A percentile compares a stretch with the other conserved stretches of the same genome.
phyloP scores from a whole-genome alignment of 2,888 invertebrate genomes.

The Bimastos eiseni region DNA sequence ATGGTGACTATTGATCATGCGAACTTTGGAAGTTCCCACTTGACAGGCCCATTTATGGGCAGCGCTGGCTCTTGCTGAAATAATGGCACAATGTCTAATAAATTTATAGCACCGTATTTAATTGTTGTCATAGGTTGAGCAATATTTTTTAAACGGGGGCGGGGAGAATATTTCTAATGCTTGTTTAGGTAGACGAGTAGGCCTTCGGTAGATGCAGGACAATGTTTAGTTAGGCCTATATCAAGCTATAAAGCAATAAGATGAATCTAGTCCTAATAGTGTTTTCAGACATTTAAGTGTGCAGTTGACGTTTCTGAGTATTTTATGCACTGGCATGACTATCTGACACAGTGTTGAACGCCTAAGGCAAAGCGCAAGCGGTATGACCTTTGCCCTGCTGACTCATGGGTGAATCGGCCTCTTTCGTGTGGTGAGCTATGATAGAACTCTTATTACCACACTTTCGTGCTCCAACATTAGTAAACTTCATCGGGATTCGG shows the following conservation, averaged over 20 bases:
- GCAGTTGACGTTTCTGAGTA: too few species aligned
- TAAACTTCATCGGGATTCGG: too few species aligned
- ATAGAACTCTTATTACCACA: background rate
- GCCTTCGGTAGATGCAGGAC: background rate
- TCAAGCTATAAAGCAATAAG: too few species aligned
- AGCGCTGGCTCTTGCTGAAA: background rate
- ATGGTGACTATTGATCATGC: background rate
- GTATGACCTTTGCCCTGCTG: background rate
- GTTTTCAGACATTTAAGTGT: too few species aligned
- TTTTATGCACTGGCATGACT: too few species aligned
- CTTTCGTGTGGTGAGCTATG: background rate
- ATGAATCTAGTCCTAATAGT: too few species aligned
- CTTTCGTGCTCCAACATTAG: too few species aligned
- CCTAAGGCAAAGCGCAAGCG: background rate
- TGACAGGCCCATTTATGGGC: background rate
- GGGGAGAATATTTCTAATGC: background rate
- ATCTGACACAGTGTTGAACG: background rate
- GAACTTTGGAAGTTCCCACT: background rate
- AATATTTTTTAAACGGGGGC: background rate
- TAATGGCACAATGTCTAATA: background rate
- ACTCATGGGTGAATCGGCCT: background rate
- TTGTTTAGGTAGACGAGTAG: background rate
- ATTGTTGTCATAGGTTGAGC: background rate
- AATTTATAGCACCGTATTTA: background rate
- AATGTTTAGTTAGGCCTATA: background rate